These are phyloP conservation scores for Sinosuthora webbiana DNA, from an alignment of 2,113 vertebrate genomes.

Conservation along the genomic window DNA sequence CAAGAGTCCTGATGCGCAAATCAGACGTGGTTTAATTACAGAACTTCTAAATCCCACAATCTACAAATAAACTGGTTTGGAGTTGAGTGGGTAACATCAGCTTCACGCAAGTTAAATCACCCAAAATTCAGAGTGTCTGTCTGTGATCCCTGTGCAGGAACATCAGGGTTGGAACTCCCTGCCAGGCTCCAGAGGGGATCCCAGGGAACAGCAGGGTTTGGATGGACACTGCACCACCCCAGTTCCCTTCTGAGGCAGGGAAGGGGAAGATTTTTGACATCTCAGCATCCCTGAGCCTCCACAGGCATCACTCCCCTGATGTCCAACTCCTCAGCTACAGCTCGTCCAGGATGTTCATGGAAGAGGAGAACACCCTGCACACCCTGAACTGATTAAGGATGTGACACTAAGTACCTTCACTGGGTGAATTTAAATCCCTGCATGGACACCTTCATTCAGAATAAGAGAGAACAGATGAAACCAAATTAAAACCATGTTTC, in stretches of 20 bases:
- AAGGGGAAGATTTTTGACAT: background rate
- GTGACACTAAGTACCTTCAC: background rate
- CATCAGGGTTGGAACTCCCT: rapidly evolving
- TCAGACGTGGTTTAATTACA: background rate
- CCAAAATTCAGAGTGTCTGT: rapidly evolving
- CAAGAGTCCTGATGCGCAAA: background rate
- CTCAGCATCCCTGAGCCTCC: background rate
- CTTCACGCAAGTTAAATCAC: rapidly evolving
- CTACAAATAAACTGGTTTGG: background rate
- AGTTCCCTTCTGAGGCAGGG: rapidly evolving
- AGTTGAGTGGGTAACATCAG: background rate
- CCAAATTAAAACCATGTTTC: background rate
- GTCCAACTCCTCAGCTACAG: background rate
- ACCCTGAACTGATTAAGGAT: background rate
- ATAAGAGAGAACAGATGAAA: background rate
- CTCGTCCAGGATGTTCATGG: rapidly evolving
- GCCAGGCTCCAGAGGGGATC: background rate
- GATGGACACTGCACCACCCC: rapidly evolving
- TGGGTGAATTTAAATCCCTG: background rate
- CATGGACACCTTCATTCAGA: background rate
- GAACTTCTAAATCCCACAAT: background rate
- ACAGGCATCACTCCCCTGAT: rapidly evolving
- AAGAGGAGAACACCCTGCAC: background rate
- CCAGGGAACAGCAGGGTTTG: background rate
- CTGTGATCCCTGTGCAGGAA: rapidly evolving